Evolutionary conservation across 1,140 invertebrate genomes (phyloP), one percentile per base, ranked within the genome.

Genomic region (Samia ricini): DNA sequence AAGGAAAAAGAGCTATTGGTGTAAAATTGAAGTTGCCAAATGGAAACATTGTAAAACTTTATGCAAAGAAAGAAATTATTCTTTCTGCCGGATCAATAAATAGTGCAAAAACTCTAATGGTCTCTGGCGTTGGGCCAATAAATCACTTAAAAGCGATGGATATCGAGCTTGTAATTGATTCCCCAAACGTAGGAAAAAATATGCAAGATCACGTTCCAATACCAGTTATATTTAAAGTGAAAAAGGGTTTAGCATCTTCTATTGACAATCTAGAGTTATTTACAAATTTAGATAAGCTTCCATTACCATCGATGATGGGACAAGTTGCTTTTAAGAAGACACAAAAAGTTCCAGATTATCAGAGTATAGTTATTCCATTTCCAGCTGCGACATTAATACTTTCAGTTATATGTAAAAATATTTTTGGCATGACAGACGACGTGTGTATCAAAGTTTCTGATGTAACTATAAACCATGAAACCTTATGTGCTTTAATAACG

Each of bases 401-500:
- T 93, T 0, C 79, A 94, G 1, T 95, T 93, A 26, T 97, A 94
- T 79, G 86, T 94, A 18, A 88, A 94, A 0, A 93, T 94, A 74
- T 93, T 10, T 74, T 83, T 94, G n/a, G 94, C 92, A 26, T 95
- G 93, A 0, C 93, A 94, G 58, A 96, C 91, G 20, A 70, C 3
- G 63, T 76, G 21, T 83, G 79, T 51, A 49, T 20, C 2, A 36
- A 57, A 7, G 29, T 78, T 12, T 66, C 60, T 51, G 92, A 93
- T 19, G 92, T 93, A 0, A 94, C 96, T 22, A 22, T 1, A 93
- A 92, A n/a, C 7, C 94, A 72, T 91, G 92, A 36, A 95, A 97
- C 69, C 92, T 92, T 0, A 95, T 95, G 93, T 95, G 94, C 97
- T 0, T 92, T 96, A 19, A 95, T 97, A 0, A 95, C 96, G 90